A percentile compares a stretch with the other conserved stretches of the same genome.
Evolutionary conservation across 2,113 vertebrate genomes (phyloP).

Genomic region (Nothoprocta pentlandii): DNA sequence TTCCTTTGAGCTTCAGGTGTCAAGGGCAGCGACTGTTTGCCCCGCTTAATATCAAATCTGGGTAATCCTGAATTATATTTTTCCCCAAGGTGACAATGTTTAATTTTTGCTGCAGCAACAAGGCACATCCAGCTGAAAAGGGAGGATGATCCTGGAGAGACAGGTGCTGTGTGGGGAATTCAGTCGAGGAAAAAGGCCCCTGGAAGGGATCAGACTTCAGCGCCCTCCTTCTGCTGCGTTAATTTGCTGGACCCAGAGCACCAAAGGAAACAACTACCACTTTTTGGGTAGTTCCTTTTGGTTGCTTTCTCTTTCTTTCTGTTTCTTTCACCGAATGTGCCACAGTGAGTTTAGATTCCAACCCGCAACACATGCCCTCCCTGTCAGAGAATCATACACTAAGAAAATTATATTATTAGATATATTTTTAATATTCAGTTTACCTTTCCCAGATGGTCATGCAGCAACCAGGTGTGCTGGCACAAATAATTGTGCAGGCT

Average conservation of each 20-base stretch:
- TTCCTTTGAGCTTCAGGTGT: not conserved
- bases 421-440: not conserved
- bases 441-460: not conserved
- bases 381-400: not conserved
- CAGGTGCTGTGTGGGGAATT: not conserved
- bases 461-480: conserved; percentile 2
- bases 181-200: not conserved
- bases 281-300: not conserved
- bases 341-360: not conserved
- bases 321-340: not conserved
- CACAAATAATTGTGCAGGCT: conserved; percentile 24
- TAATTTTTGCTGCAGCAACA: not conserved
- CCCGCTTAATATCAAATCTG: not conserved
- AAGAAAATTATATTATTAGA: not conserved
- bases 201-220: not conserved
- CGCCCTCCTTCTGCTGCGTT: not conserved
- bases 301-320: not conserved
- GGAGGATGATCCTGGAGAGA: not conserved
- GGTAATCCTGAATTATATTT: not conserved
- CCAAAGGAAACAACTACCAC: accelerated
- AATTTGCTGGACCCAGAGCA: not conserved
- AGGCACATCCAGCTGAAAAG: not conserved
- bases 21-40: not conserved
- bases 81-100: not conserved
- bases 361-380: accelerated